Base-by-base conservation (phyloP, 1,140 invertebrate genomes). In the Drosophila virilis region DNA sequence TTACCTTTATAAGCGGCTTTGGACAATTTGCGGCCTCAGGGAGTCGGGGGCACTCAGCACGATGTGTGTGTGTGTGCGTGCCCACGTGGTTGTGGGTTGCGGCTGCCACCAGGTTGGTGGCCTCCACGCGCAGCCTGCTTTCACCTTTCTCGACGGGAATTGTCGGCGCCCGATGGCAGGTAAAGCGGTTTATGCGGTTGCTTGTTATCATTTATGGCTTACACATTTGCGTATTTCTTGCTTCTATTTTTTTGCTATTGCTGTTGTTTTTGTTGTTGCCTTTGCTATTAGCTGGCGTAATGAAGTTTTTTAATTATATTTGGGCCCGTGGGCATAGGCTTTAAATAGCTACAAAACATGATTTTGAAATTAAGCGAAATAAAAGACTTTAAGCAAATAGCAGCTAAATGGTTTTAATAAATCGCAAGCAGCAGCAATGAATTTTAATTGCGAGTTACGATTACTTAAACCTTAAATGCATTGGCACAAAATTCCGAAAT, bases 1-100 rank as follows among this genome's bases (percentile, higher is more conserved):
- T 88, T 89, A 90, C 84, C 84, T 88, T 88, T 88, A 89, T 88
- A 88, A 88, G 84, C 84, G 84, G 84, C 84, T 88, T 88, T 84
- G 77, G 52, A 66, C 84, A 88, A 88, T 88, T 88, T 88, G 80
- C 48, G 65, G 80, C 60, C 55, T 65, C 40, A 62, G 71, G 55
- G 50, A 33, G 22, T 37, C 13, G 50, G 54, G 37, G 43, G 43
- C 43, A 55, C 33, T 46, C 52, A 42, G 37, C n/a, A 42, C 48
- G 32, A 33, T 10, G 51, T 38, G 28, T 33, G 37, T 8, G 46
- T 69, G 64, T 61, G 76, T 67, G 65, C 55, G 70, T 42, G 65
- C 59, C 59, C 75, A 74, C 71, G 72, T 70, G 65, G 59, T 58
- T 78, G 72, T 64, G 76, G 76, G 51, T 48, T 79, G 64, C 61